Evolutionary conservation across 2,888 invertebrate genomes (phyloP), one percentile per base, ranked within the genome.

Genomic region (Melipona bicolor): DNA sequence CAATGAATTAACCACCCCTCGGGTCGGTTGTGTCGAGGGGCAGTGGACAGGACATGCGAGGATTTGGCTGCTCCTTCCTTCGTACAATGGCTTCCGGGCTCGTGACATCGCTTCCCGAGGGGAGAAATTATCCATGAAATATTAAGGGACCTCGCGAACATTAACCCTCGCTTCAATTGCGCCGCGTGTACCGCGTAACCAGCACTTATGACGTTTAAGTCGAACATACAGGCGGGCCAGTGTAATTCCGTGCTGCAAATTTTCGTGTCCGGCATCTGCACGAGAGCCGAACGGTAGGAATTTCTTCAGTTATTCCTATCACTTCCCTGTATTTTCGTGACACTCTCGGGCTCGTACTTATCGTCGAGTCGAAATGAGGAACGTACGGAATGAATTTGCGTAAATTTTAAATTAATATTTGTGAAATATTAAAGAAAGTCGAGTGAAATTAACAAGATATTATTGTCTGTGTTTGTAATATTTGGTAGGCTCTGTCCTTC

Each of bases 41-140:
- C 81, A 84, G 84, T 73, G 88, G 87, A 78, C 85, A 79, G 79
- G 87, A 90, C 91, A 90, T 87, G 90, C 90, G 86, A 91, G 89
- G 90, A 92, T 90, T 91, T 89, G 85, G 87, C 88, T 87, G 86
- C 82, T 88, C 80, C 83, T 90, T 86, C 85, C 81, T 84, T 79
- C 83, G 68, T 84, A 90, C 88, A 90, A 91, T 89, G 85, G 86
- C 87, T 90, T 90, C 85, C 90, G 88, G 90, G 76, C 89, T 88
- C 84, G 82, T 87, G 83, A 87, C 88, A 75, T 81, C 77, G 65
- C 79, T 87, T 91, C 89, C 87, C 87, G 86, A 90, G 91, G 92
- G 91, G 91, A 88, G 86, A 87, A 92, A 91, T 93, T 92, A 91
- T 91, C 90, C 90, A 90, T 93, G 90, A 92, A 93, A 92, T 92